Conservation (phyloP, 1,140 invertebrate species). For the Hypsibius dujardini region DNA sequence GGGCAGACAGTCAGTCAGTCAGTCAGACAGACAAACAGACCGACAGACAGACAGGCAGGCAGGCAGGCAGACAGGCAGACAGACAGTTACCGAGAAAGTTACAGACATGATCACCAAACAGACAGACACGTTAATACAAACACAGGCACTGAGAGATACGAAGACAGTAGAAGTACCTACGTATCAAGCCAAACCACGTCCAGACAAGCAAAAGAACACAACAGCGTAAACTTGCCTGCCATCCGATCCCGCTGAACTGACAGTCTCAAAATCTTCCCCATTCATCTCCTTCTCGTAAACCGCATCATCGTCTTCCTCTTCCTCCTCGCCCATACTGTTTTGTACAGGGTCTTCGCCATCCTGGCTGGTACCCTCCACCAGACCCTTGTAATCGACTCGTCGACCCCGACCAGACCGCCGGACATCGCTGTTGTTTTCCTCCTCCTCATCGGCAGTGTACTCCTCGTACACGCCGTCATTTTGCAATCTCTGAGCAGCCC, state of each 20-base stretch:
- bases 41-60: no score
- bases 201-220: neutral
- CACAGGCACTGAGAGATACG: neutral
- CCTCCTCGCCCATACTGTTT: no score
- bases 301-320: conserved; percentile 1
- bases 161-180: neutral
- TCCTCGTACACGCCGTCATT: neutral
- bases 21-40: no score
- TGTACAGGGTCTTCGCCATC: no score
- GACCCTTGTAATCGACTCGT: neutral
- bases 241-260: neutral
- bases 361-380: neutral
- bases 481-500: neutral
- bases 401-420: neutral
- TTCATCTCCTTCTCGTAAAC: neutral
- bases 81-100: no score
- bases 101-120: neutral
- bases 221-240: neutral
- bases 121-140: neutral
- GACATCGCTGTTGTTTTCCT: neutral
- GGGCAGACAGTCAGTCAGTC: no score
- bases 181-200: neutral
- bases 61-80: no score
- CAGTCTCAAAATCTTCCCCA: neutral
- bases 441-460: neutral